phyloP scores from a whole-genome alignment of 1,140 invertebrate genomes.

The Drosophila hydei region DNA sequence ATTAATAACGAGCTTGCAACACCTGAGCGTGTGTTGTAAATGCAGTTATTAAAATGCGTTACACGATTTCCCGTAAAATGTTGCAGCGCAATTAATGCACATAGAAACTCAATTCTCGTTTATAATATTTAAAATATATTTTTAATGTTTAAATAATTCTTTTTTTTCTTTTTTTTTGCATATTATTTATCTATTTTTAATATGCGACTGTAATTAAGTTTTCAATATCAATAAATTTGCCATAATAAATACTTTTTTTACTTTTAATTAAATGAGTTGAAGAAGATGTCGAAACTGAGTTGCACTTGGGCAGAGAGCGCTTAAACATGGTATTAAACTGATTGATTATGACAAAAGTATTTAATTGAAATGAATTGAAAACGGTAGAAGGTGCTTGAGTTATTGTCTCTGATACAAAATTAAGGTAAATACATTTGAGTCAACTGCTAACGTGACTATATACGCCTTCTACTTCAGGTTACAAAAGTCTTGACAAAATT shows the following conservation, averaged over 20 bases:
- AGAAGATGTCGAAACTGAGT: too few species aligned
- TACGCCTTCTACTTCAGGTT: too few species aligned
- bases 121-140: constrained; percentile 14
- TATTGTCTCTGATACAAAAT: too few species aligned
- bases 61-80: constrained; percentile 33
- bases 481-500: too few species aligned
- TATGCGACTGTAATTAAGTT: constrained; percentile 30
- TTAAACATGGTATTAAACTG: neutral
- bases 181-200: constrained; percentile 44
- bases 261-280: too few species aligned
- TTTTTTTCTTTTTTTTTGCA: constrained; percentile 10
- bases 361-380: neutral
- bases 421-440: too few species aligned
- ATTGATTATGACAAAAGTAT: too few species aligned
- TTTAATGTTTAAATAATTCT: neutral
- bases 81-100: constrained; percentile 34
- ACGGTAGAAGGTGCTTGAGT: too few species aligned
- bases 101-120: constrained; percentile 14
- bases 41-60: constrained; percentile 52
- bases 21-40: constrained; percentile 38
- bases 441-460: too few species aligned
- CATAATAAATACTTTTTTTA: constrained; percentile 2
- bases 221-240: constrained; percentile 20
- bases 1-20: constrained; percentile 38
- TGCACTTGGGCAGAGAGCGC: neutral